Evolutionary conservation across 1,140 invertebrate genomes (phyloP), one percentile per base, ranked within the genome.

Genomic region (Drosophila ohnishii): DNA sequence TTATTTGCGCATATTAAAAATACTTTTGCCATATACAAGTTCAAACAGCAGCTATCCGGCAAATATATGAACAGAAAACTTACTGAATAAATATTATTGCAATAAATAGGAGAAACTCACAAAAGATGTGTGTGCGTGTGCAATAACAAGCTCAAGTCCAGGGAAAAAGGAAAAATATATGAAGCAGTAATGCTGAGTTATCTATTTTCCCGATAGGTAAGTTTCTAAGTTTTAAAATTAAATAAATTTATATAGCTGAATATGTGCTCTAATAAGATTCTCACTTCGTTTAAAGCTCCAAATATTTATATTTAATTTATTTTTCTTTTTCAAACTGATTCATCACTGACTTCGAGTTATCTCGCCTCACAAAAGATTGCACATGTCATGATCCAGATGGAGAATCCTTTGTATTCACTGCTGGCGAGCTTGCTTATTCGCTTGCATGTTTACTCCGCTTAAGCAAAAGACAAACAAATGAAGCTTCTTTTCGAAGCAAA

Each of bases 1-100:
- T 67, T 85, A 78, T 78, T 86, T 81, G 78, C 59, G 56, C 59
- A 86, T 81, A 87, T 87, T 87, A 87, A 86, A 86, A 86, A 86
- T 84, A 63, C 63, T 64, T 76, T 42, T 76, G 78, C 66, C 48
- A 45, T 47, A 66, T n/a, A 58, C 50, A 62, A 78, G 70, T 65
- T 75, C 74, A 78, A 78, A 82, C 70, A 64, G 58, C 57, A 69
- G 35, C 65, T 22, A 66, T 37, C 55, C 58, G 63, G 37, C 58
- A 71, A 55, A 63, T 51, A 77, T 79, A 77, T 60, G 75, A 56
- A 71, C 55, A 86, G 58, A 82, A 55, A 78, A 72, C 83, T 85
- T 81, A 69, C 78, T 71, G 58, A 78, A 86, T 69, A 87, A 86
- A 86, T 86, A 86, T 86, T 82, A 78, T 78, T 65, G 62, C 83